These are phyloP conservation scores for Uropetala carovei DNA, from an alignment of 2,888 invertebrate species.

Conservation along the genomic window DNA sequence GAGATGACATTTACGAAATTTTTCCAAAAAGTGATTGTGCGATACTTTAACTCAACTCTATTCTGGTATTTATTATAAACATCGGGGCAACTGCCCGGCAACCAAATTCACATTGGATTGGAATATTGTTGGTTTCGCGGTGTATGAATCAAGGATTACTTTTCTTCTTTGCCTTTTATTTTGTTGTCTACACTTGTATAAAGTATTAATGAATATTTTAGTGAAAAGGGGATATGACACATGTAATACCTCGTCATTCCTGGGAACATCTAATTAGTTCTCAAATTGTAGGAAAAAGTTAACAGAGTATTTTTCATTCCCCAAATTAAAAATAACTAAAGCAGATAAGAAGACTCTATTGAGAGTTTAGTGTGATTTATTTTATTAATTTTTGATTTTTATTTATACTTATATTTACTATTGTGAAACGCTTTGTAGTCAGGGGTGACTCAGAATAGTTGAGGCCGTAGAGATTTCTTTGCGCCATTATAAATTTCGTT, in stretches of 20 bases:
- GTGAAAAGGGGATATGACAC: constrained; percentile 38
- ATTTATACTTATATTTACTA: constrained; percentile 62
- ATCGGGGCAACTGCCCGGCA: no score
- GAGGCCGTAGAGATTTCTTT: constrained; percentile 47
- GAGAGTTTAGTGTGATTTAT: constrained; percentile 63
- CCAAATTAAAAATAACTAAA: constrained; percentile 51
- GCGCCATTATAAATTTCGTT: constrained; percentile 36
- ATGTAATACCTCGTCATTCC: constrained; percentile 23
- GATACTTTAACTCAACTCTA: no score
- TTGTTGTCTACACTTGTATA: constrained; percentile 35
- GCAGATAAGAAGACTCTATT: constrained; percentile 45
- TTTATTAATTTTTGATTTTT: constrained; percentile 57
- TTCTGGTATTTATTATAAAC: no score
- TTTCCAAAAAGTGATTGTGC: no score
- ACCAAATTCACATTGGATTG: background rate
- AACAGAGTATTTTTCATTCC: constrained; percentile 34
- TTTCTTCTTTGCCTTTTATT: constrained; percentile 45
- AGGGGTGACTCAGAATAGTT: constrained; percentile 58
- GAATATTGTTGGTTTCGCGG: background rate
- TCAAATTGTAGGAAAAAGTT: constrained; percentile 34
- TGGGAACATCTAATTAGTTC: constrained; percentile 21
- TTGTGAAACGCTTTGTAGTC: constrained; percentile 64
- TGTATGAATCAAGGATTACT: background rate
- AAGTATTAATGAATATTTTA: constrained; percentile 58
- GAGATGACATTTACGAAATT: no score